Base-by-base conservation (phyloP, 30 jellyfish, hydroid and myxozoan genomes). In the Haliclystus octoradiatus region DNA sequence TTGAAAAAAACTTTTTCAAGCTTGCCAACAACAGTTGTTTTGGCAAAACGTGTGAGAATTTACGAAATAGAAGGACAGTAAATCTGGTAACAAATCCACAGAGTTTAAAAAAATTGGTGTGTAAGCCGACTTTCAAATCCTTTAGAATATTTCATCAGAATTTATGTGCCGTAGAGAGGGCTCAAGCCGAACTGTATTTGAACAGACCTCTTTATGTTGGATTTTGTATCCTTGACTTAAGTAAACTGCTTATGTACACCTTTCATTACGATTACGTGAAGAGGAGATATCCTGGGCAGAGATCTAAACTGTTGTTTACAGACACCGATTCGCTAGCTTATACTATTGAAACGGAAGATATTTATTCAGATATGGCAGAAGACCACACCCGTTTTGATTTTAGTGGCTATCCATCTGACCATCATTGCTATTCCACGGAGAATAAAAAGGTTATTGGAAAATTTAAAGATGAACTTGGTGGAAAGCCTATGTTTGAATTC, bases 21-120 rank as follows among this genome's bases (percentile, higher is more conserved):
- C 78, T 78, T 0, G 69, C 69, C 80, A 79, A 71, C 34, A 70
- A 79, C 34, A 2, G 51, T 1, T 79, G 71, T 0, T 79, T 79
- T 50, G 93, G 93, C 1, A 79, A 79, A 64, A 71, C 88, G 23
- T 63, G 72, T 87, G 88, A 80, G 29, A 80, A 80, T 68, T 24
- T 80, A n/a, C n/a, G n/a, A n/a, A n/a, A n/a, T n/a, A n/a, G n/a
- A n/a, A n/a, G n/a, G n/a, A n/a, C n/a, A n/a, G n/a, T n/a, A n/a
- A n/a, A n/a, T n/a, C n/a, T n/a, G n/a, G n/a, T n/a, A n/a, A n/a
- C n/a, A n/a, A n/a, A n/a, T n/a, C n/a, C n/a, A n/a, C n/a, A n/a
- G n/a, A n/a, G n/a, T n/a, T n/a, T n/a, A n/a, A n/a, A n/a, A n/a
- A n/a, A n/a, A n/a, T n/a, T n/a, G n/a, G n/a, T n/a, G n/a, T n/a